Evolutionary conservation across 64 coral and sea anemone species (phyloP).

Genomic region (Montipora capricornis): DNA sequence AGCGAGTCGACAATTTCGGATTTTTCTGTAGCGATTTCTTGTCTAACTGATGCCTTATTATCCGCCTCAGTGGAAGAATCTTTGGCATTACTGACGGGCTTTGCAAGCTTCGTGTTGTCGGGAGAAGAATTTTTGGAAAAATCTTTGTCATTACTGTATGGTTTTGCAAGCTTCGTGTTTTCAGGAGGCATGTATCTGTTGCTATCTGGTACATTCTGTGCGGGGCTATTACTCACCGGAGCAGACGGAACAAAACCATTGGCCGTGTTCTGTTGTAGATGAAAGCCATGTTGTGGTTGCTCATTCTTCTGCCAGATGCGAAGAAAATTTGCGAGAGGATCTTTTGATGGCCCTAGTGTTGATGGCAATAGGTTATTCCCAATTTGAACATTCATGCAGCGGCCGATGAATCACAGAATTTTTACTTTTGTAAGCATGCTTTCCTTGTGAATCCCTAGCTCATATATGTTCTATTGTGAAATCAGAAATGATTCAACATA

Average conservation of each 20-base stretch:
- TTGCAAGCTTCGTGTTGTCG: too few relatives aligned
- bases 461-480: too few relatives aligned
- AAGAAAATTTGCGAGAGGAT: slow-evolving; percentile 40
- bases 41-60: background rate
- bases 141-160: background rate
- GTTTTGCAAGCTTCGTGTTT: background rate
- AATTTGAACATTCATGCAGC: background rate
- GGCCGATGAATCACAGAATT: background rate
- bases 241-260: background rate
- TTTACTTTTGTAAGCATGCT: background rate
- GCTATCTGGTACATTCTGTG: background rate
- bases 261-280: background rate
- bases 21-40: slow-evolving; percentile 43
- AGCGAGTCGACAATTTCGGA: slow-evolving; percentile 27
- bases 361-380: background rate
- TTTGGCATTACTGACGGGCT: background rate
- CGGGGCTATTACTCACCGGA: background rate
- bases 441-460: too few relatives aligned
- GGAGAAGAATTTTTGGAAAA: background rate
- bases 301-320: slow-evolving; percentile 7
- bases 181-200: background rate
- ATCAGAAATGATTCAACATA: too few relatives aligned
- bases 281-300: background rate
- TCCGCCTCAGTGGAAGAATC: background rate
- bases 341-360: slow-evolving; percentile 18